Evolutionary conservation across 1,140 invertebrate genomes (phyloP).

Genomic region (Hestina assimilis): DNA sequence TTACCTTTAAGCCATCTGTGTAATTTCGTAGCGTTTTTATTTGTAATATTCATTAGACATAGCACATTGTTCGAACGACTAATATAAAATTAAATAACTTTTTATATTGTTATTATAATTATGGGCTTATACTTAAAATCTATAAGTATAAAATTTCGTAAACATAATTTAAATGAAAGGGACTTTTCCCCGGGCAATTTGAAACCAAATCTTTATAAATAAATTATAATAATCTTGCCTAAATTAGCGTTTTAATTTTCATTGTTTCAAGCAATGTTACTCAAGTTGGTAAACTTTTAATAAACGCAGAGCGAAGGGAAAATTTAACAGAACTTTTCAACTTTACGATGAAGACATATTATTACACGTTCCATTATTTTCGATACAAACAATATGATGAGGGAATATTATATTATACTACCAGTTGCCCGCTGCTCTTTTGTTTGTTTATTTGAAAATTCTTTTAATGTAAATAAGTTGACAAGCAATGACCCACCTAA

Average conservation of each 20-base stretch:
- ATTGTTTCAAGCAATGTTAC: slow-evolving; percentile 27
- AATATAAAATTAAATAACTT: no score
- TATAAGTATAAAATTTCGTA: not conserved
- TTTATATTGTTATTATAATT: no score
- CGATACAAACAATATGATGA: not conserved
- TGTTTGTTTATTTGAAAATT: no score
- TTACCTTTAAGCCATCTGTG: slow-evolving; percentile 18
- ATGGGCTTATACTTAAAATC: not conserved
- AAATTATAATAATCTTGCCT: slow-evolving; percentile 29
- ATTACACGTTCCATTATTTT: not conserved
- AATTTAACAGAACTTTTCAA: slow-evolving; percentile 21
- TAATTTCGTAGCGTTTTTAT: not conserved
- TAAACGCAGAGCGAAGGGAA: slow-evolving; percentile 21
- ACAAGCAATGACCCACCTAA: no score
- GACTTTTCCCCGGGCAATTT: slow-evolving; percentile 10
- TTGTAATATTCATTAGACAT: not conserved
- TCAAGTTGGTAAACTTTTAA: slow-evolving; percentile 30
- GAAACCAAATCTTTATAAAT: slow-evolving; percentile 27
- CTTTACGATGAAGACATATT: not conserved
- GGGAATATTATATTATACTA: no score
- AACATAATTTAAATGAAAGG: not conserved
- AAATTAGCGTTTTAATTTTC: slow-evolving; percentile 28
- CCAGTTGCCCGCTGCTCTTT: no score
- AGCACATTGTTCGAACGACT: no score
- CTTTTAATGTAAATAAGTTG: no score